Evolutionary conservation across 35 echinoderm and acorn worm species (phyloP), one percentile per base, ranked within the genome.

Genomic region (Diadema setosum): DNA sequence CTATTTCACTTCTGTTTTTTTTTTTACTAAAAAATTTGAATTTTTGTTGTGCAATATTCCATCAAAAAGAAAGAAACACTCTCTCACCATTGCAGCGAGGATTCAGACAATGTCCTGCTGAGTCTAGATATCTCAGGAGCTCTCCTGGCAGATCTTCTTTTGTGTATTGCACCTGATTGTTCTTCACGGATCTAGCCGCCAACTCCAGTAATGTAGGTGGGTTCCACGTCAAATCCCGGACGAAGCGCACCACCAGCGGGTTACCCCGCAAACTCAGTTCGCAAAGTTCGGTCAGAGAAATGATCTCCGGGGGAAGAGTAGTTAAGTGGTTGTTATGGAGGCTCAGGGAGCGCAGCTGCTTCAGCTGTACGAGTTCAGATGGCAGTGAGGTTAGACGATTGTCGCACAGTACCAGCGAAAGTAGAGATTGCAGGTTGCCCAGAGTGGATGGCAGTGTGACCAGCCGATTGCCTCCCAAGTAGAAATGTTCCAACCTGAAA

Each of bases 251-350:
- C 0, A 97, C 95, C 80, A 97, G 64, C 21, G 95, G 95, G 81
- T 97, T 97, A 2, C 92, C 92, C 0, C 95, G 60, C 14, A 97
- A 80, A 63, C 95, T 97, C 23, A 97, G 69, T 56, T 93, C 95
- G 20, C 84, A 89, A 0, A 97, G 85, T 25, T 97, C 88, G 11
- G 73, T 87, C 20, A 97, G 44, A 9, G 81, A 86, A 85, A 97
- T 91, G 69, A 97, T 97, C 46, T 93, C 87, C 0, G 91, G 88
- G 27, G 95, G 95, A 16, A 97, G 87, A 1, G 88, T 91, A n/a
- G 91, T 97, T 4, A 97, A 55, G 6, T 78, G 95, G 52, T 97
- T 97, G 84, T 93, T 93, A 55, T 97, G 95, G 4, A 97, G 88
- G 85, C 95, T 97, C 17, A 97, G 84, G 4, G 95, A 97, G 26